phyloP scores from a whole-genome alignment of 2,797 vertebrate species.

The Eidolon dupreanum region DNA sequence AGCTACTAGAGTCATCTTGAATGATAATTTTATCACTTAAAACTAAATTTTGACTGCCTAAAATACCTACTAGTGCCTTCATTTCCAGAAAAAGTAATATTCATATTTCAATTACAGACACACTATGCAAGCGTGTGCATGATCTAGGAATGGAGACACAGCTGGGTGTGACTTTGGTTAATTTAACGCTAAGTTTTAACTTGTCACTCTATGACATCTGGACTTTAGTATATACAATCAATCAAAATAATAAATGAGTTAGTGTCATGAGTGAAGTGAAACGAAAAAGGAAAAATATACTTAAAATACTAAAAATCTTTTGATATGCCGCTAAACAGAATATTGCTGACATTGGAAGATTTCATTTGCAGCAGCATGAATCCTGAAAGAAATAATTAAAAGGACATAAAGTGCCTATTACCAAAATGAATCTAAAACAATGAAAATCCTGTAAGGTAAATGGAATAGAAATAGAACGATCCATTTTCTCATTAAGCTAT shows the following conservation, averaged over 20 bases:
- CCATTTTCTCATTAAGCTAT: slow-evolving; percentile 8
- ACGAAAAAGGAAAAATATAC: background rate
- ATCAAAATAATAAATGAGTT: slow-evolving; percentile 34
- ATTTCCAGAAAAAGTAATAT: background rate
- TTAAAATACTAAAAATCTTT: slow-evolving; percentile 31
- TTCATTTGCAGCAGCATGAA: slow-evolving; percentile 1
- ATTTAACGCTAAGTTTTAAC: slow-evolving; percentile 33
- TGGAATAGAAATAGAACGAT: background rate
- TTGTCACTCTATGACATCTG: background rate
- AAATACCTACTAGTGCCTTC: background rate
- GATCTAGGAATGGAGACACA: background rate
- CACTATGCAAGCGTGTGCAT: background rate
- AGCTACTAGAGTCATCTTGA: background rate
- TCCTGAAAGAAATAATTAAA: slow-evolving; percentile 41
- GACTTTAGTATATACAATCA: background rate
- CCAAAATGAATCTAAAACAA: slow-evolving; percentile 39
- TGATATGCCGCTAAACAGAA: background rate
- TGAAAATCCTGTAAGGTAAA: background rate
- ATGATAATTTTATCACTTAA: background rate
- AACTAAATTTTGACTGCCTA: slow-evolving; percentile 33
- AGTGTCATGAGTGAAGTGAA: background rate
- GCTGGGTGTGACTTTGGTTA: background rate
- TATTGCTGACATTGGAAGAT: background rate
- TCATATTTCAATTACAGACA: background rate
- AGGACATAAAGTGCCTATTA: slow-evolving; percentile 9